Base-by-base conservation (phyloP, 2,113 vertebrate species). In the Oncorhynchus tshawytscha region DNA sequence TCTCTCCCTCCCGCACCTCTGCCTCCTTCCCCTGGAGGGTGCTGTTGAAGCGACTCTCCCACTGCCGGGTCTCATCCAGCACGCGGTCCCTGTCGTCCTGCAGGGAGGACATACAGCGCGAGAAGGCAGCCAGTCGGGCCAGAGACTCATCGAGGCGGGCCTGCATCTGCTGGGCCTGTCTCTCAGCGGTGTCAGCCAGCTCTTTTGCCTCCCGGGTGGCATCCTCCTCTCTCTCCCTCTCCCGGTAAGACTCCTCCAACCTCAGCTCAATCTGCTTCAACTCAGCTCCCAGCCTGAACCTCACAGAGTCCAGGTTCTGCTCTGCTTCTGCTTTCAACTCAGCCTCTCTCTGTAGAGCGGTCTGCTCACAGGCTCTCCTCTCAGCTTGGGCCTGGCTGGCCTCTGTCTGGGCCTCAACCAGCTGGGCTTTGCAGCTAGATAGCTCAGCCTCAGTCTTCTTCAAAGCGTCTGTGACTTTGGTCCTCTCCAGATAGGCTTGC, bases 81-180 rank as follows among this genome's bases (percentile, higher is more conserved):
- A 99, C 95, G 34, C 97, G 91, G 78, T 99, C 98, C 4, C 97
- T 91, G 85, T 99, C 98, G 16, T 99, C 94, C 79, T 99, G 98
- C 82, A 99, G 93, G 5, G 98, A 99, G 13, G 96, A 98, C 98
- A 99, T 99, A 88, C 96, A 97, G 71, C 93, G 94, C 0, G 95
- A 96, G 88, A 99, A 99, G 77, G 97, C 97, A 0, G 95, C 96
- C 25, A 99, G 93, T 76, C 96, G 91, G 48, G 96, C 96, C 72
- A 99, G 85, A 0, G 96, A 95, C 87, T 94, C 93, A 9, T 97
- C 95, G 39, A 98, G 89, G 34, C 81, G 95, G 18, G 92, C 89
- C 81, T 97, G 94, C 79, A 94, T 78, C 71, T 95, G 88, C 78
- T 94, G 94, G 9, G 92, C 87, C 66, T 94, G 94, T 34, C 82